Conservation (phyloP, 2,888 invertebrate genomes). For the Elmis aenea region DNA sequence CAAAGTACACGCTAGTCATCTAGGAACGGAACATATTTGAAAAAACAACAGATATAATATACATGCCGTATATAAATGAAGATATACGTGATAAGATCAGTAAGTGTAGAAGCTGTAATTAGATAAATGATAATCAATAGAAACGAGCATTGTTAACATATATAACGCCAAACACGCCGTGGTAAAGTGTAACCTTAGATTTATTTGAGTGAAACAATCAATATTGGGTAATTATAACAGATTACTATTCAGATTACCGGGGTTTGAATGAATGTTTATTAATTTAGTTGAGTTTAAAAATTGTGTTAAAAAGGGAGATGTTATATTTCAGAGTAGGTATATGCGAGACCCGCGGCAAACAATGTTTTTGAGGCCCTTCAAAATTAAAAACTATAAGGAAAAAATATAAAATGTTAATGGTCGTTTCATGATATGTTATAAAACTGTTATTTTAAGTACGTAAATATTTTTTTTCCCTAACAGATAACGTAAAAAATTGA, state of each 20-base stretch:
- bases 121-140: not conserved
- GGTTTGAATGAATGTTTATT: too few relatives aligned
- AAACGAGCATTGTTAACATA: not conserved
- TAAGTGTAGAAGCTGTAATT: not conserved
- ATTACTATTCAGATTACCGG: conserved; percentile 2
- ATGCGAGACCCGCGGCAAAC: too few relatives aligned
- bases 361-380: too few relatives aligned
- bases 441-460: too few relatives aligned
- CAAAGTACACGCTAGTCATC: conserved; percentile 8
- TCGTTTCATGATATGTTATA: too few relatives aligned
- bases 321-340: too few relatives aligned
- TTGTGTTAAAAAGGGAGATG: too few relatives aligned
- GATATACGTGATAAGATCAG: not conserved
- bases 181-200: conserved; percentile 3
- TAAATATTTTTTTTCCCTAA: too few relatives aligned
- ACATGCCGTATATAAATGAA: not conserved
- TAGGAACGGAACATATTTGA: not conserved
- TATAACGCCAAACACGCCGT: not conserved
- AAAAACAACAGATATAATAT: conserved; percentile 1
- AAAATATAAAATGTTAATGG: too few relatives aligned
- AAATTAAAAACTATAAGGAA: too few relatives aligned
- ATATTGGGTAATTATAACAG: conserved; percentile 1
- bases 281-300: too few relatives aligned
- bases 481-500: too few relatives aligned
- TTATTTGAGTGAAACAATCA: not conserved